phyloP scores from a whole-genome alignment of 2,888 invertebrate genomes.

The Blastobasis lacticolella region DNA sequence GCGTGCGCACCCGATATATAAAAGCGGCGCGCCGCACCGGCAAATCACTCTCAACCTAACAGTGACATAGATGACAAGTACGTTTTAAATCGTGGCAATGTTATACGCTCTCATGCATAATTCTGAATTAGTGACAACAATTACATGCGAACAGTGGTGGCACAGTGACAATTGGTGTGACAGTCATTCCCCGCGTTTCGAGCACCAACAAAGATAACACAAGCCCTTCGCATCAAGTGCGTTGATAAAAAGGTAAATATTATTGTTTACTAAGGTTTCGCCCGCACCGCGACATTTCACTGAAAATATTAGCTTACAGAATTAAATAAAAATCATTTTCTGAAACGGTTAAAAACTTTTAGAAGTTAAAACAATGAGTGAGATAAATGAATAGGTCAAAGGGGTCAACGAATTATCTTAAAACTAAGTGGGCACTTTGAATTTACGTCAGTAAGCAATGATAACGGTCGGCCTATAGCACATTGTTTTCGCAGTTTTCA shows the following conservation, averaged over 20 bases:
- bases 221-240: slow-evolving; percentile 38
- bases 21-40: slow-evolving; percentile 21
- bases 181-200: slow-evolving; percentile 63
- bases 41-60: slow-evolving; percentile 51
- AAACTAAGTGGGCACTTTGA: slow-evolving; percentile 14
- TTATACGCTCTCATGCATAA: slow-evolving; percentile 64
- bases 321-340: no score
- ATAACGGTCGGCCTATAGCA: slow-evolving; percentile 19
- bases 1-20: slow-evolving; percentile 53
- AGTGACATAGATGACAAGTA: slow-evolving; percentile 55
- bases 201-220: slow-evolving; percentile 64
- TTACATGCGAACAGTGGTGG: slow-evolving; percentile 66
- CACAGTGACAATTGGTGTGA: slow-evolving; percentile 69
- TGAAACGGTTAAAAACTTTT: background rate
- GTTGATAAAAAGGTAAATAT: slow-evolving; percentile 62
- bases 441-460: slow-evolving; percentile 37
- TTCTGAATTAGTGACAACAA: slow-evolving; percentile 43
- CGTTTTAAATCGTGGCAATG: slow-evolving; percentile 66
- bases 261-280: slow-evolving; percentile 28
- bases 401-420: slow-evolving; percentile 27
- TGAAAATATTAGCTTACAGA: no score
- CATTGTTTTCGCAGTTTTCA: slow-evolving; percentile 23
- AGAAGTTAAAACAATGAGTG: background rate
- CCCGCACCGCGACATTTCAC: no score
- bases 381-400: slow-evolving; percentile 14